Evolutionary conservation across 64 coral and sea anemone genomes (phyloP).

Genomic region (Dendronephthya gigantea): DNA sequence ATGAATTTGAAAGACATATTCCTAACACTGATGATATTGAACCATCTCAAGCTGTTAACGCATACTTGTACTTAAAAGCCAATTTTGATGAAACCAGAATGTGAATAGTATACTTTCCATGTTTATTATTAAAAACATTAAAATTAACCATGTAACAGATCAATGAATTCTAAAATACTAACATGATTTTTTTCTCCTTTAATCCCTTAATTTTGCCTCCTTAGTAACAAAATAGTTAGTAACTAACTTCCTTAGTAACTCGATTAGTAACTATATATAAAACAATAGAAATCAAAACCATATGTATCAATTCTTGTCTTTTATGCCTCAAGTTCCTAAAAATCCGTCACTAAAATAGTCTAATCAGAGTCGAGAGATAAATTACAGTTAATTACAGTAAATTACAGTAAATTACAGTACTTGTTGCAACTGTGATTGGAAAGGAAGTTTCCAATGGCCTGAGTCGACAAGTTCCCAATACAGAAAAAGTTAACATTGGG

Average conservation of each 20-base stretch:
- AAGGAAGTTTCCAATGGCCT: background rate
- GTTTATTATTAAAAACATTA: too few relatives aligned
- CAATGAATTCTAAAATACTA: too few relatives aligned
- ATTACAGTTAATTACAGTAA: background rate
- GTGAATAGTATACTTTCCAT: too few relatives aligned
- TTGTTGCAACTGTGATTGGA: background rate
- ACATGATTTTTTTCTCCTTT: too few relatives aligned
- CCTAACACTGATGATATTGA: background rate
- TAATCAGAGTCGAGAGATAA: background rate
- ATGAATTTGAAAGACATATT: background rate
- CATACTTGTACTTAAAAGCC: background rate
- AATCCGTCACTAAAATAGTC: background rate
- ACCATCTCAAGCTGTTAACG: background rate
- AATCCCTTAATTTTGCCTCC: too few relatives aligned
- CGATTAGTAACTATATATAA: too few relatives aligned
- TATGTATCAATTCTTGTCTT: too few relatives aligned
- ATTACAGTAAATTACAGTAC: background rate
- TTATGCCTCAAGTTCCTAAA: too few relatives aligned
- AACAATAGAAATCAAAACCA: too few relatives aligned
- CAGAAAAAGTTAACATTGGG: background rate
- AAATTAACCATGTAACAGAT: background rate
- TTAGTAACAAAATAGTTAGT: too few relatives aligned
- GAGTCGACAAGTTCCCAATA: background rate
- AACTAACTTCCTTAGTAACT: too few relatives aligned
- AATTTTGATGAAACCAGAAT: background rate